Evolutionary conservation across 2,113 vertebrate species (phyloP).

Genomic region (Corythaixoides concolor): DNA sequence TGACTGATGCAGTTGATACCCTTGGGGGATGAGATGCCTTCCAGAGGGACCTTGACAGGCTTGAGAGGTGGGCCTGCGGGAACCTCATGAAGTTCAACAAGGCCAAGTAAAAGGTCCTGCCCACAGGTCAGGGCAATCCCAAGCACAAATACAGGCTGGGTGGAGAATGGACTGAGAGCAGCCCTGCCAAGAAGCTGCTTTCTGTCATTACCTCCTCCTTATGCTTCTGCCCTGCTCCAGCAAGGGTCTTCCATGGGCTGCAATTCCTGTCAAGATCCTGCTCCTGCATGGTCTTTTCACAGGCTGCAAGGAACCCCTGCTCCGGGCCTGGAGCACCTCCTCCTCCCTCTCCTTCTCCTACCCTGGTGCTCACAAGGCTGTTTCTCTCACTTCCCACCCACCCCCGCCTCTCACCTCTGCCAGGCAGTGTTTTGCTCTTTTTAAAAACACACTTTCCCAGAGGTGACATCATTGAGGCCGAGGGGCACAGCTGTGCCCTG

Average conservation of each 20-base stretch:
- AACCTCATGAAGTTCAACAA: neutral
- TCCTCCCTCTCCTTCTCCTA: neutral
- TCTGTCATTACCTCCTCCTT: neutral
- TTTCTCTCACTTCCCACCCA: neutral
- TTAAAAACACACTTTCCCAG: neutral
- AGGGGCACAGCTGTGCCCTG: no score
- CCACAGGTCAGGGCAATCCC: no score
- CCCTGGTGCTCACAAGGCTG: fast-evolving
- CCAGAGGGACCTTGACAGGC: neutral
- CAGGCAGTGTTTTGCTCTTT: neutral
- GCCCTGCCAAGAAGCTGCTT: neutral
- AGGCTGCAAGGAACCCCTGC: neutral
- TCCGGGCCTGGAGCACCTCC: neutral
- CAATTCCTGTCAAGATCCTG: neutral
- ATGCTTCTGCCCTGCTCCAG: neutral
- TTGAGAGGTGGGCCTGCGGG: neutral
- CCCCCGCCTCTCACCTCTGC: neutral
- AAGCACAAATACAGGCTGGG: no score
- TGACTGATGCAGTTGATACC: neutral
- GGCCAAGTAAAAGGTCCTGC: neutral
- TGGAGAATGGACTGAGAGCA: no score
- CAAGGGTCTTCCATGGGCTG: neutral
- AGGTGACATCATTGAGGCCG: no score
- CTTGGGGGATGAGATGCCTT: neutral
- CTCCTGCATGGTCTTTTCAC: neutral